Conservation (phyloP, 2,113 vertebrate genomes). For the Cryptomyrus ogoouensis region DNA sequence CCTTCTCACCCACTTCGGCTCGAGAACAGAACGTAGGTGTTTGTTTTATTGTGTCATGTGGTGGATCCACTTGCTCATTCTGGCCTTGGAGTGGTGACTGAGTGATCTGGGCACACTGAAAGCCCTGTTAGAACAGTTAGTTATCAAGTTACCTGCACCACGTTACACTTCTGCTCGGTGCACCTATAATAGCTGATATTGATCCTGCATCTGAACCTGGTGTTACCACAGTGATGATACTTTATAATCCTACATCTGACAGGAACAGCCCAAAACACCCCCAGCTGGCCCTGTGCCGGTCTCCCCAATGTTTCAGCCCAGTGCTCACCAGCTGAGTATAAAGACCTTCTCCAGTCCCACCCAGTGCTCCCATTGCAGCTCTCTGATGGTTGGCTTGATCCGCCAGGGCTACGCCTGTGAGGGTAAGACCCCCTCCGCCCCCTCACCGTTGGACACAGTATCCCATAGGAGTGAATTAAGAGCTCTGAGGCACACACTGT, state of each 20-base stretch:
- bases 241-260: conserved; percentile 33
- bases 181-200: neutral
- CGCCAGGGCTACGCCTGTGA: conserved; percentile 94
- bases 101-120: neutral
- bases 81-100: neutral
- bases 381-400: conserved; percentile 88
- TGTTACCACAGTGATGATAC: neutral
- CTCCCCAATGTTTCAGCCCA: conserved; percentile 79
- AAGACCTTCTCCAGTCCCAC: conserved; percentile 89
- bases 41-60: neutral
- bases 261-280: conserved; percentile 69
- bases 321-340: conserved; percentile 90
- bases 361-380: conserved; percentile 92
- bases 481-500: neutral
- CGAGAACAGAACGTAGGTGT: conserved; percentile 73
- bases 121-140: neutral
- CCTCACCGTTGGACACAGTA: neutral
- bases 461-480: neutral
- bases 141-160: neutral
- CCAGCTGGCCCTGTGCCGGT: conserved; percentile 61
- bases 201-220: neutral
- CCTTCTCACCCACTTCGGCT: conserved; percentile 55
- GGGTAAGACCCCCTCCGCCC: conserved; percentile 58
- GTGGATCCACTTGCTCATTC: neutral
- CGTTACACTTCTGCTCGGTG: neutral